Conservation (phyloP, 2,113 vertebrate genomes). For the Lophura nycthemera region DNA sequence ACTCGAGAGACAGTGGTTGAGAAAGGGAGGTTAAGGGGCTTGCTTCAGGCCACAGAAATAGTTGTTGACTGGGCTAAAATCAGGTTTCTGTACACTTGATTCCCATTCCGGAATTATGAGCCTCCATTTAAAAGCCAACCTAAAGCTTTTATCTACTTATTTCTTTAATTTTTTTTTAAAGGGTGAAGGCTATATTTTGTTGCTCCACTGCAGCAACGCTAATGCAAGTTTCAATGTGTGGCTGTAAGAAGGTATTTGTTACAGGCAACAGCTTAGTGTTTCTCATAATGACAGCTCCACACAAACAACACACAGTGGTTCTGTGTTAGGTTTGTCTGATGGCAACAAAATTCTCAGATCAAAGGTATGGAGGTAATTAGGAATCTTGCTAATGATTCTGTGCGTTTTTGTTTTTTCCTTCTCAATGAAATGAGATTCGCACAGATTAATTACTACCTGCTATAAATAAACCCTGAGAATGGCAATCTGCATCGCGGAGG, state of each 20-base stretch:
- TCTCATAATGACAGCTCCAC: background rate
- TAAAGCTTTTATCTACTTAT: background rate
- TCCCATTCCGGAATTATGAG: accelerated
- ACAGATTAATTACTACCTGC: conserved; percentile 83
- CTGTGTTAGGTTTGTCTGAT: conserved; percentile 17
- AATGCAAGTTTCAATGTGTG: background rate
- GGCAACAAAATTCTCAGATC: conserved; percentile 60
- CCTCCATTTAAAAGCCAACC: background rate
- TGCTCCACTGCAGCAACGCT: background rate
- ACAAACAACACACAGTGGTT: conserved; percentile 41
- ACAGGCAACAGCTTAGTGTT: accelerated
- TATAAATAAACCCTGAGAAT: conserved; percentile 80
- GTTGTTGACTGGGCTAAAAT: background rate
- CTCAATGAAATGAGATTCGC: conserved; percentile 75
- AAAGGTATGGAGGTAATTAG: conserved; percentile 76
- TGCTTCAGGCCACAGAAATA: background rate
- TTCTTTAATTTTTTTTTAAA: background rate
- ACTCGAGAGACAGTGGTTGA: background rate
- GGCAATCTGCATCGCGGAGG: conserved; percentile 71
- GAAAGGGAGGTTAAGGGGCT: background rate
- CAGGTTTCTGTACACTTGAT: background rate
- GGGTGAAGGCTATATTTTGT: background rate
- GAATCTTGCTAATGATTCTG: conserved; percentile 75
- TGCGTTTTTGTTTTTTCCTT: background rate
- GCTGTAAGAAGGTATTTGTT: background rate